Base-by-base conservation (phyloP, 2,888 invertebrate genomes). In the Conus canariensis region DNA sequence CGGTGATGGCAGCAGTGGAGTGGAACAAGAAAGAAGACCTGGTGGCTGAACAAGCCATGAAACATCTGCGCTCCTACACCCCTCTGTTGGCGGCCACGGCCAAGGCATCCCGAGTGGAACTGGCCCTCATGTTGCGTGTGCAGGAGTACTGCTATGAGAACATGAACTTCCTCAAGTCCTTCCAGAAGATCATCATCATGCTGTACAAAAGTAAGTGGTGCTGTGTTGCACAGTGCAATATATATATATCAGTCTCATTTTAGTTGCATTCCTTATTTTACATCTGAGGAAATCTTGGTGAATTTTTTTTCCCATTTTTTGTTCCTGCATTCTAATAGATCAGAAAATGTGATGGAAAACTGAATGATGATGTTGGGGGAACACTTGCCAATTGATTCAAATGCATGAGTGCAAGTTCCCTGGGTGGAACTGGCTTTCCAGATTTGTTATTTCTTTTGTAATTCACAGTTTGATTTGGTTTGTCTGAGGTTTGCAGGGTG, bases 21-120 rank as follows among this genome's bases (percentile, higher is more conserved):
- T 99, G 99, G 99, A 99, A 99, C 97, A 99, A 99, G 97, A 99
- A 99, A 96, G 99, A 99, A 95, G 99, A 99, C 96, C 97, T 99
- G 94, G 97, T 99, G 93, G 98, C 99, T 16, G 99, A 99, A 96
- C 99, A 99, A 97, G 99, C 99, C 88, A 95, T 97, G 92, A 98
- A 98, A 92, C 96, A 97, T 93, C 94, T 97, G 64, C 96, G 96
- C 95, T 97, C 97, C 95, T 99, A 98, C 97, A 98, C 98, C 93
- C 97, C 98, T 91, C 97, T 99, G 94, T 97, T 99, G 96, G 98
- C 98, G 93, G 98, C 98, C 64, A 98, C 99, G 95, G 98, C 98
- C 94, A 98, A 98, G 95, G 97, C 98, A 92, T 98, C 98, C 92
- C 98, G 98, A 95, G 98, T 99, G 86, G 98, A 99, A 97, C 97